Evolutionary conservation across 1,140 invertebrate species (phyloP), one percentile per base, ranked within the genome.

Genomic region (Drosophila bocqueti): DNA sequence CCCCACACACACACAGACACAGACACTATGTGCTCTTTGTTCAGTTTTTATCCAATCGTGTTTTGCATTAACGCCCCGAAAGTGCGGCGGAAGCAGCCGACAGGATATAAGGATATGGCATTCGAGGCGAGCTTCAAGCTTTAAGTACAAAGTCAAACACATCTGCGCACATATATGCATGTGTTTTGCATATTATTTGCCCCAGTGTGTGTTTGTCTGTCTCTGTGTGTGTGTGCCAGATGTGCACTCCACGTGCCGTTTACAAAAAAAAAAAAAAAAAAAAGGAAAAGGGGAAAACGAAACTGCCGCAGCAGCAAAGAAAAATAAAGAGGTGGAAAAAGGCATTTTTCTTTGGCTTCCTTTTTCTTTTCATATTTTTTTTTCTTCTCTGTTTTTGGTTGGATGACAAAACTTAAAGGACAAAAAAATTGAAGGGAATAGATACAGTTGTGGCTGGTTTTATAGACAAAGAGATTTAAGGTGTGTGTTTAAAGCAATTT

Each of bases 81-180:
- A 83, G 83, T 83, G 77, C 87, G 79, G 63, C 81, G 85, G 85
- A 89, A 83, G 81, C 68, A 67, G 47, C 62, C 66, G 69, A 58
- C 83, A 89, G 84, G 83, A 86, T 89, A 83, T 80, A 62, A 89
- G 84, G 83, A 86, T 89, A 83, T 80, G 71, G 62, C 73, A 81
- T 89, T 60, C 76, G 59, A 65, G 50, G 63, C 67, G 45, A 29
- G 64, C 55, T 67, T 52, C 61, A 60, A 66, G 71, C 85, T 89
- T 90, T 81, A 89, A 89, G 84, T 84, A 84, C 69, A 83, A 87
- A 89, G 72, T 83, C 77, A 89, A 78, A 75, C 76, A 73, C 76
- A 79, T 52, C 45, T 58, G 61, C 18, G 40, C 52, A 54, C 21
- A 47, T 47, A 47, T 16, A 38, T 60, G 45, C 63, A 55, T 49